phyloP scores from a whole-genome alignment of 2,797 vertebrate genomes.

The Peromyscus nudipes region DNA sequence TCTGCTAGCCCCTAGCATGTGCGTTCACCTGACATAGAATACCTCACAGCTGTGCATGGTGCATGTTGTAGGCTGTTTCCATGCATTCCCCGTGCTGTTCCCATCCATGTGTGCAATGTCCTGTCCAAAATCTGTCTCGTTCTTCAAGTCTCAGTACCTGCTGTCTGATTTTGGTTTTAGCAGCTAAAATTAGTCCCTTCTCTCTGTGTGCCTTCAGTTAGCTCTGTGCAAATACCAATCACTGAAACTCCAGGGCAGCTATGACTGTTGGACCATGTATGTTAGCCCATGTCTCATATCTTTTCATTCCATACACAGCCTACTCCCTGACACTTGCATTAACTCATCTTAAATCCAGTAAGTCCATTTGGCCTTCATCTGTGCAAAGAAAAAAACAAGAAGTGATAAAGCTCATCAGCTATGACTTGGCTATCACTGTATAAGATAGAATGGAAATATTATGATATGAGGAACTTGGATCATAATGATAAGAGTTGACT shows the following conservation, averaged over 20 bases:
- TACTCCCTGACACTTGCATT: background rate
- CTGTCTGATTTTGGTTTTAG: background rate
- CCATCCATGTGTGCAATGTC: background rate
- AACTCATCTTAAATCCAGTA: background rate
- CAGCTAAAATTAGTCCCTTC: slow-evolving; percentile 14
- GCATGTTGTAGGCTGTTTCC: background rate
- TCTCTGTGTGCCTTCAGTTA: slow-evolving; percentile 10
- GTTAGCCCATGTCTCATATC: background rate
- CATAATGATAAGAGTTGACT: background rate
- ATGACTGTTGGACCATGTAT: background rate
- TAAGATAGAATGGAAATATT: background rate
- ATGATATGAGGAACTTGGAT: background rate
- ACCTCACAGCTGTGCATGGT: background rate
- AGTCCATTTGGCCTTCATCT: background rate
- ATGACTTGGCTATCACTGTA: background rate
- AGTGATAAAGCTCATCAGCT: background rate
- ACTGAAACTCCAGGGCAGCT: background rate
- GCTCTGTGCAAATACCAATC: background rate
- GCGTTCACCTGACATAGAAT: background rate
- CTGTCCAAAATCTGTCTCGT: background rate
- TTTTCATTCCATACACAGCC: background rate
- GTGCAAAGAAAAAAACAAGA: slow-evolving; percentile 46
- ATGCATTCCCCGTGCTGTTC: background rate
- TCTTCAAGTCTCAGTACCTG: background rate
- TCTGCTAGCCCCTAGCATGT: slow-evolving; percentile 1